Base-by-base conservation (phyloP, 2,113 vertebrate genomes). In the Onychorhynchus coronatus region DNA sequence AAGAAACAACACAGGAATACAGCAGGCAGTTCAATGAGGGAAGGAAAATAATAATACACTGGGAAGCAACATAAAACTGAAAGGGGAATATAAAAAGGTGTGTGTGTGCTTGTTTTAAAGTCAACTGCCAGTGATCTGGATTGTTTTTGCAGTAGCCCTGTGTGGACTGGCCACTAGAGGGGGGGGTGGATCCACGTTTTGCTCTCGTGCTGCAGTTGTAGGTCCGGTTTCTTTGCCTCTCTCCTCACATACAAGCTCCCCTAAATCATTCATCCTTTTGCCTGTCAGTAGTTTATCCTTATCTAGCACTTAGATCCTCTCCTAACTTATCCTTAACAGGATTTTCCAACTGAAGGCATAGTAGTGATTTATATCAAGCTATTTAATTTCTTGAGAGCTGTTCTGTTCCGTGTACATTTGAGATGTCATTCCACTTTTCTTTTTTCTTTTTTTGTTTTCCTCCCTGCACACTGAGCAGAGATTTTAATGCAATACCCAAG, bases 111-210 rank as follows among this genome's bases (percentile, higher is more conserved):
- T 6, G 59, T 11, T 80, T n/a, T 13, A 2, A 30, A 70, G 65
- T 8, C 4, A 6, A 3, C 47, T 16, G 8, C 8, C 46, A 1
- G 46, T 0, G 27, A 2, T 25, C 30, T 3, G 78, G 61, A 24
- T 5, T 27, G 3, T 42, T 72, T 50, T 20, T 25, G 55, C 65
- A 18, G 4, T 33, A 17, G 80, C 53, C 82, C 79, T 84, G 0
- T 28, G 70, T 56, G 74, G 14, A 35, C 41, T 23, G 71, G 79
- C 97, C 97, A 5, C 97, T 96, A 97, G 97, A 97, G 95, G 97
- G 97, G 97, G 92, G 66, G 18, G n/a, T 41, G 91, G 86, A 27
- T 90, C 58, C 97, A 22, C 31, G 15, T 30, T 94, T 95, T 85
- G 25, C 39, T 72, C 14, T 14, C 7, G 0, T 9, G 20, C 41